phyloP scores from a whole-genome alignment of 2,113 vertebrate genomes.

The Edolisoma coerulescens region DNA sequence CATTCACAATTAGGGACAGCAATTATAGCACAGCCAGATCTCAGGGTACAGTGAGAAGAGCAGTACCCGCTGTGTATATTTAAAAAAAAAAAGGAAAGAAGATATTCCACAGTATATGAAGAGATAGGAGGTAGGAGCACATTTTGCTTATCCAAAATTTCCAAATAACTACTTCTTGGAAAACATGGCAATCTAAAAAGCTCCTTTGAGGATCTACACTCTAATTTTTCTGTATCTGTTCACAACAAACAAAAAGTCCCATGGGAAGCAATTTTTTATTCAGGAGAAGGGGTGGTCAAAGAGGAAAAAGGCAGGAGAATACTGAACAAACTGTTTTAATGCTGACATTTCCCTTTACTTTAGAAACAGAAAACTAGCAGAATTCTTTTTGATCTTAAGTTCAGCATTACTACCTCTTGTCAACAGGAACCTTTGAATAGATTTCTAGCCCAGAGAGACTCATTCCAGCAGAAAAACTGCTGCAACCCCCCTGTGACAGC shows the following conservation, averaged over 20 bases:
- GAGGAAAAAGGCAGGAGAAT: background rate
- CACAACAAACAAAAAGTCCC: background rate
- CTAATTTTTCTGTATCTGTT: background rate
- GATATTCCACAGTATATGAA: background rate
- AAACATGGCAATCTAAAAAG: background rate
- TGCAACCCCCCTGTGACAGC: background rate
- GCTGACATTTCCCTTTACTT: background rate
- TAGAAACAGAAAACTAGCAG: background rate
- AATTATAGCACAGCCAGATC: background rate
- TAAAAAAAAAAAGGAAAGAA: background rate
- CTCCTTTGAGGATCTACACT: background rate
- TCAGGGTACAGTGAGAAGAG: background rate
- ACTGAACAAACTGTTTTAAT: background rate
- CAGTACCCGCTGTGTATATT: background rate
- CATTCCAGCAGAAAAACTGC: background rate
- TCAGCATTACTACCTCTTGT: background rate
- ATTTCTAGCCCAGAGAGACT: background rate
- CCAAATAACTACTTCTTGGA: background rate
- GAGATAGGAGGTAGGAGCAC: background rate
- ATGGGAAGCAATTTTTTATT: background rate
- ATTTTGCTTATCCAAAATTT: background rate
- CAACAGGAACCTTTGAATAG: background rate
- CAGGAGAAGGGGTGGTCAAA: accelerated
- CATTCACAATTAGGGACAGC: background rate
- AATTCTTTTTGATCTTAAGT: background rate